Evolutionary conservation across 64 coral and sea anemone species (phyloP), one percentile per base, ranked within the genome.

Genomic region (Catalaphyllia jardinei): DNA sequence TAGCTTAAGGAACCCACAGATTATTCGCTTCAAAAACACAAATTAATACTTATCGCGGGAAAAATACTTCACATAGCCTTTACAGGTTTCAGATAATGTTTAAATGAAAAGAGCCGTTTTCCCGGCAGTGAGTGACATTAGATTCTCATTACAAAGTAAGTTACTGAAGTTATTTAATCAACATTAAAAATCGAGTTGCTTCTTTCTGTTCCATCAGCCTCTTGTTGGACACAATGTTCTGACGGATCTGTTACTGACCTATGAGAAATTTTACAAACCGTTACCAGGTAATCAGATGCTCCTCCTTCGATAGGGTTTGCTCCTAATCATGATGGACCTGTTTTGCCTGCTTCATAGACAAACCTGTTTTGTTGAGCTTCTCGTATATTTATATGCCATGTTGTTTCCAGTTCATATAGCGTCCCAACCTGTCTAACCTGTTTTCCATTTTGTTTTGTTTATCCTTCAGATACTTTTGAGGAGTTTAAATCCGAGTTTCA

Each of bases 161-260:
- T 35, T 3, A 35, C 33, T 35, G 33, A 35, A 35, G 33, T 35
- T 35, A 35, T 35, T 35, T 35, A 35, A 35, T 57, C 2, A 14
- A 57, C 15, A 12, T 57, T 57, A 3, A 54, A 8, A 57, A 57
- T 57, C 54, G 11, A 14, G 0, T 57, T 57, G 20, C 18, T 35
- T 85, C 12, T 73, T 29, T 94, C 27, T 87, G n/a, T 86, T 74
- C 5, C 4, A 60, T 52, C n/a, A 96, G 95, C 95, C 95, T 60
- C 24, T 96, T 33, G 79, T 96, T 67, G 95, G 95, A n/a, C 95
- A 96, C 83, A 96, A 96, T 82, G 28, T 93, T 71, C 91, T 96
- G 29, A 93, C 77, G 52, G 95, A 96, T 46, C 54, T 96, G 76
- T 29, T 96, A n/a, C 91, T 96, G 76, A 33, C 93, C 1, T 96